A percentile compares a stretch with the other conserved stretches of the same genome.
These are phyloP conservation scores for Spheniscus mendiculus DNA, from an alignment of 2,113 vertebrate genomes.

Conservation along the genomic window DNA sequence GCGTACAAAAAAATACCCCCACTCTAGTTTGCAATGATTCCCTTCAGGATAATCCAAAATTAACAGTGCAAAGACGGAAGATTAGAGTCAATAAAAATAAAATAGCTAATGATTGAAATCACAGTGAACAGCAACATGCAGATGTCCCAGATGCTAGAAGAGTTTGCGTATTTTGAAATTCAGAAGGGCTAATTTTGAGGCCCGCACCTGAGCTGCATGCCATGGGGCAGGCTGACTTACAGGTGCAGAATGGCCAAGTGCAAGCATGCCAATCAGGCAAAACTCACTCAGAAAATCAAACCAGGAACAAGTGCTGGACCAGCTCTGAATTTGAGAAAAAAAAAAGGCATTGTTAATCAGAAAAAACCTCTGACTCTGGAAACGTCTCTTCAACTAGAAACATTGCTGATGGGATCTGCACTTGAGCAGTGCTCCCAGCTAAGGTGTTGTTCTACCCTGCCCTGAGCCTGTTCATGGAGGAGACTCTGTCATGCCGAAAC, in stretches of 20 bases:
- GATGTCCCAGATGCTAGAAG: neutral
- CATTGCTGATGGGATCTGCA: neutral
- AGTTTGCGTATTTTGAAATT: neutral
- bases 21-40: neutral
- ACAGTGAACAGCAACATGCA: neutral
- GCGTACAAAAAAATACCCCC: neutral
- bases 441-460: neutral
- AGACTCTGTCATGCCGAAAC: neutral
- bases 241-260: neutral
- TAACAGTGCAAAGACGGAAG: neutral
- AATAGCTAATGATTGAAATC: neutral
- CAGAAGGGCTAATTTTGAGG: neutral
- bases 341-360: neutral
- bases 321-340: neutral
- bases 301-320: neutral
- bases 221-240: neutral
- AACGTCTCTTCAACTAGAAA: neutral
- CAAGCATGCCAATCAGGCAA: neutral
- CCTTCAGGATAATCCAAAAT: neutral
- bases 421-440: neutral
- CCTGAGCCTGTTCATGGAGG: neutral
- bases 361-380: neutral
- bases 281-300: neutral
- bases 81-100: neutral
- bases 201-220: rapidly evolving